These are phyloP conservation scores for Acanthurus lineatus DNA, from an alignment of 2,797 vertebrate species.

Conservation along the genomic window DNA sequence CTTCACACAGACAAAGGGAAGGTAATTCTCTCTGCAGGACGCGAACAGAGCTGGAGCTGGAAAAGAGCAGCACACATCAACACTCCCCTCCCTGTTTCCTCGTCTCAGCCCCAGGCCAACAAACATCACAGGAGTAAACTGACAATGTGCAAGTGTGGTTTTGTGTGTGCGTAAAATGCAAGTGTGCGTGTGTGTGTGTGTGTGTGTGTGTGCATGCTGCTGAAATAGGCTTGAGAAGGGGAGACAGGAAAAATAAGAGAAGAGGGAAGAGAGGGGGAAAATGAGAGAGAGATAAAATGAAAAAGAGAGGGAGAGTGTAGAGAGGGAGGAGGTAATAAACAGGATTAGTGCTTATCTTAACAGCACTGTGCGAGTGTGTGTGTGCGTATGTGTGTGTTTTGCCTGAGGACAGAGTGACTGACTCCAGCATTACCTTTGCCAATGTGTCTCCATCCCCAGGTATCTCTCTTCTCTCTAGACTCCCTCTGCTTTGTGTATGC, in stretches of 20 bases:
- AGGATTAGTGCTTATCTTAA: conserved; percentile 83
- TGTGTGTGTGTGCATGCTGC: conserved; percentile 28
- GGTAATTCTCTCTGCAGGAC: conserved; percentile 83
- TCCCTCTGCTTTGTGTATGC: conserved; percentile 60
- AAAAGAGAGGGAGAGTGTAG: conserved; percentile 70
- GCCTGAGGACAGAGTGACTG: conserved; percentile 75
- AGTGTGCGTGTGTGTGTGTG: conserved; percentile 27
- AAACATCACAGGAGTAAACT: conserved; percentile 79
- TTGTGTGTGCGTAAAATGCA: conserved; percentile 9
- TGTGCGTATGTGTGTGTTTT: conserved; percentile 34
- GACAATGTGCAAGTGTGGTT: conserved; percentile 57
- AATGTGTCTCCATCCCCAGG: conserved; percentile 74
- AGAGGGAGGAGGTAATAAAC: conserved; percentile 80
- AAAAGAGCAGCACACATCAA: conserved; percentile 76
- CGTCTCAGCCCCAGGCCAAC: conserved; percentile 76
- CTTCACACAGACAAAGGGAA: conserved; percentile 81
- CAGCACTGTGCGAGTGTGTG: conserved; percentile 45
- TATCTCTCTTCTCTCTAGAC: conserved; percentile 68
- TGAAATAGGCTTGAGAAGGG: conserved; percentile 72
- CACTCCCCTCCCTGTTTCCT: conserved; percentile 76
- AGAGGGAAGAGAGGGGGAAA: conserved; percentile 50
- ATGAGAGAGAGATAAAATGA: conserved; percentile 68
- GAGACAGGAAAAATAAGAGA: conserved; percentile 66
- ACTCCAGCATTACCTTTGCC: conserved; percentile 75
- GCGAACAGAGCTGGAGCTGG: conserved; percentile 71